phyloP scores from a whole-genome alignment of 2,888 invertebrate genomes.

The Hypomecis punctinalis region DNA sequence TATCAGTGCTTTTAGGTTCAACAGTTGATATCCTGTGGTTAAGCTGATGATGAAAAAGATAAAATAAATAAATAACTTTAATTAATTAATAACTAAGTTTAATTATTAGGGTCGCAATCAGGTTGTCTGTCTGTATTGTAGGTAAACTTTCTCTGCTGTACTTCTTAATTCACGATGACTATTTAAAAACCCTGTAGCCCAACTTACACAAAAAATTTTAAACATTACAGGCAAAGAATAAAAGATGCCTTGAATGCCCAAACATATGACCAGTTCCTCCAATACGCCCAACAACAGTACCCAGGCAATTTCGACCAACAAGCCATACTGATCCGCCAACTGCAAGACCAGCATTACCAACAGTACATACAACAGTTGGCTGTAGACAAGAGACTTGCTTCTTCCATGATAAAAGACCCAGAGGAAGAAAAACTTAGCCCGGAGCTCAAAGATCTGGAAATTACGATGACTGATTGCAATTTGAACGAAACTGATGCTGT shows the following conservation, averaged over 20 bases:
- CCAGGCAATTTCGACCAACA: constrained; percentile 95
- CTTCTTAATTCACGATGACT: too few species aligned
- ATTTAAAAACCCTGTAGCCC: too few species aligned
- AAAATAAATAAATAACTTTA: too few species aligned
- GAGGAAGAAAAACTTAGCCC: constrained; percentile 50
- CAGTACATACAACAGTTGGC: constrained; percentile 98
- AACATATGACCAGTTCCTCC: constrained; percentile 93
- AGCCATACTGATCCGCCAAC: constrained; percentile 95
- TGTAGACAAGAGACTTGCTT: constrained; percentile 74
- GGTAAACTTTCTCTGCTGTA: too few species aligned
- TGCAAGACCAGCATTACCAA: constrained; percentile 99
- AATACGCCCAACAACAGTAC: constrained; percentile 97
- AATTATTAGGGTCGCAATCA: too few species aligned
- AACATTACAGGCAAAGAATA: constrained; percentile 88
- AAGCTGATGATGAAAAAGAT: too few species aligned
- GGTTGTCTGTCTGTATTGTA: too few species aligned
- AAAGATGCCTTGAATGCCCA: constrained; percentile 98
- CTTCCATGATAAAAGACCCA: constrained; percentile 63
- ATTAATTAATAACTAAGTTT: too few species aligned
- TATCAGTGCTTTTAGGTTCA: too few species aligned
- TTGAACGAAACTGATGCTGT: constrained; percentile 63
- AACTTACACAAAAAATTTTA: background rate
- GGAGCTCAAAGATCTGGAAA: constrained; percentile 51
- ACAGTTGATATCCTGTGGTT: too few species aligned
- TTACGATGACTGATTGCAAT: constrained; percentile 60